Conservation (phyloP, 2,888 invertebrate genomes). For the Phrixothrix hirtus region DNA sequence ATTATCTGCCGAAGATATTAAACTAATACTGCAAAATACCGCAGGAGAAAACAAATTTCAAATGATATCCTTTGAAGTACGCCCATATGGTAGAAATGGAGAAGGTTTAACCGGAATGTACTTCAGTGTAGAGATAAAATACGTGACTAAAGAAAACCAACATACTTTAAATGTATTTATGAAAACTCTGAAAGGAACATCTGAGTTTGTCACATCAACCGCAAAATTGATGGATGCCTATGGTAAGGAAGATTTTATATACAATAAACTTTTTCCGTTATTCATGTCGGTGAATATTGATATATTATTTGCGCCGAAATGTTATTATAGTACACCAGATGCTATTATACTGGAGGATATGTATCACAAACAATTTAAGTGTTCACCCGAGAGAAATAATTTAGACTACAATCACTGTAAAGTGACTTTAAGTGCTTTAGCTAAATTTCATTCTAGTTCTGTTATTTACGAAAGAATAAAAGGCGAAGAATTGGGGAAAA, state of each 20-base stretch:
- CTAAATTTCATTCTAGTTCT: constrained; percentile 43
- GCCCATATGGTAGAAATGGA: too few species aligned
- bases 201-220: too few species aligned
- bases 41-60: too few species aligned
- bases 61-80: too few species aligned
- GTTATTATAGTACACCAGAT: neutral
- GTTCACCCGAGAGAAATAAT: neutral
- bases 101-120: too few species aligned
- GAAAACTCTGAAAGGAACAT: too few species aligned
- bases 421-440: constrained; percentile 37
- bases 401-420: constrained; percentile 36
- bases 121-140: too few species aligned
- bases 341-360: neutral
- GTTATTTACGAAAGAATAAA: constrained; percentile 41
- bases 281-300: neutral
- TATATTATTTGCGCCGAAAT: neutral
- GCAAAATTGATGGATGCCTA: neutral
- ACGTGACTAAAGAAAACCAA: too few species aligned
- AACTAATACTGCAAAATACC: too few species aligned
- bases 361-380: neutral
- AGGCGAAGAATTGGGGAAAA: constrained; percentile 31
- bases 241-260: neutral
- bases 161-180: too few species aligned
- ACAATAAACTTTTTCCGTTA: neutral
- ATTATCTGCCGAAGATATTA: too few species aligned